Evolutionary conservation across 2,113 vertebrate species (phyloP).

Genomic region (Cyphomyrus plagiostoma): DNA sequence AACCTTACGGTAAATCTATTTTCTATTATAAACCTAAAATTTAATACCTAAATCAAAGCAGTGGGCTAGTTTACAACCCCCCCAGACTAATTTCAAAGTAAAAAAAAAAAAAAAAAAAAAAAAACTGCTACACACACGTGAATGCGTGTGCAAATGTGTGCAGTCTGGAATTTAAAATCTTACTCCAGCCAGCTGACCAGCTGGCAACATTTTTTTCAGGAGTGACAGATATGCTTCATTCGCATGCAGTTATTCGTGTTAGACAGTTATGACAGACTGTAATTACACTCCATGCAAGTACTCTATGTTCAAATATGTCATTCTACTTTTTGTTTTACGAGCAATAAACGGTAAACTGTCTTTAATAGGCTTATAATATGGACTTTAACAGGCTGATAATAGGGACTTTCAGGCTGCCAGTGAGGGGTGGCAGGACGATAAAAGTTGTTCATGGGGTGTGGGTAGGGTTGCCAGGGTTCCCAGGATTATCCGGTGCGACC

Average conservation of each 20-base stretch:
- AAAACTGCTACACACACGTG: not conserved
- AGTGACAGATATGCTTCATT: not conserved
- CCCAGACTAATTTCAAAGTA: not conserved
- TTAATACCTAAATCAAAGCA: not conserved
- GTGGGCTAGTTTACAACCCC: not conserved
- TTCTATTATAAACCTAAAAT: not conserved
- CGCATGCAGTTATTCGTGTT: not conserved
- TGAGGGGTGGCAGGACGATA: not conserved
- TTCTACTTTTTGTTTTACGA: not conserved
- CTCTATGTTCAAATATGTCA: not conserved
- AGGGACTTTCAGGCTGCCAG: not conserved
- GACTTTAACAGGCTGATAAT: too few relatives aligned
- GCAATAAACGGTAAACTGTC: not conserved
- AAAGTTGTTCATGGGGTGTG: not conserved
- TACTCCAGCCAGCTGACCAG: too few relatives aligned
- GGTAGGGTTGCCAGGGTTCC: not conserved
- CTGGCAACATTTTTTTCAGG: too few relatives aligned
- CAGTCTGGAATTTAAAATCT: not conserved
- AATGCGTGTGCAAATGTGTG: not conserved
- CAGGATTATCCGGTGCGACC: too few relatives aligned
- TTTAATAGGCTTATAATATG: not conserved
- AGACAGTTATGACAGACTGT: not conserved
- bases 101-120: not conserved
- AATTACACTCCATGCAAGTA: not conserved
- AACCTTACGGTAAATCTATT: not conserved